Evolutionary conservation across 2,888 invertebrate genomes (phyloP).

Genomic region (Amiota mariae): DNA sequence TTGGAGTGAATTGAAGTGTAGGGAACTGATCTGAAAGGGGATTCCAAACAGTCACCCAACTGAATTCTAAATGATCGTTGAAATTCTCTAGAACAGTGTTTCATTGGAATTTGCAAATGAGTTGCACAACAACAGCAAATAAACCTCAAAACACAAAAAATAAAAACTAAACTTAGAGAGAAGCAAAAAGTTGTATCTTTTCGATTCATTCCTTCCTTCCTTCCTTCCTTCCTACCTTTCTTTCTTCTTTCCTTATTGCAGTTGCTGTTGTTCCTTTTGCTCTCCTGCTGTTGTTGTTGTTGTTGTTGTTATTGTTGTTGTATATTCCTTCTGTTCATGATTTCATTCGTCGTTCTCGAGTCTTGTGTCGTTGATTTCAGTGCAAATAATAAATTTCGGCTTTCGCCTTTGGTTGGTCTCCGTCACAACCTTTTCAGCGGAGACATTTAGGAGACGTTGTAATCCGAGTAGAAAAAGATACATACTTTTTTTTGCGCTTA

Average conservation of each 20-base stretch:
- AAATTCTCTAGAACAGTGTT: constrained; percentile 71
- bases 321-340: not conserved
- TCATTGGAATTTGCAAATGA: constrained; percentile 72
- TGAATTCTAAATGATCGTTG: constrained; percentile 70
- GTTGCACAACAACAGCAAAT: constrained; percentile 54
- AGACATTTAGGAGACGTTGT: constrained; percentile 67
- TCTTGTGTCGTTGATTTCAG: constrained; percentile 56
- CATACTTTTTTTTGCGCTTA: constrained; percentile 5
- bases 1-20: constrained; percentile 34
- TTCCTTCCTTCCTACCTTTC: no score
- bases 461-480: constrained; percentile 45
- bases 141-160: not conserved
- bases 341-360: not conserved
- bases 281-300: no score
- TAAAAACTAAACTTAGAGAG: not conserved
- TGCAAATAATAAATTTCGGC: constrained; percentile 66
- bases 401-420: constrained; percentile 35
- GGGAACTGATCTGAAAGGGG: constrained; percentile 17
- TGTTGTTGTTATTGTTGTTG: not conserved
- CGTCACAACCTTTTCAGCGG: constrained; percentile 30
- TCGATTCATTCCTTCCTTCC: no score
- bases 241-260: no score
- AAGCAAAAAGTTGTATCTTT: not conserved
- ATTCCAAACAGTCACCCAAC: constrained; percentile 56
- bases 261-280: no score